Evolutionary conservation across 1,140 invertebrate species (phyloP), one percentile per base, ranked within the genome.

Genomic region (Temnothorax curvispinosus): DNA sequence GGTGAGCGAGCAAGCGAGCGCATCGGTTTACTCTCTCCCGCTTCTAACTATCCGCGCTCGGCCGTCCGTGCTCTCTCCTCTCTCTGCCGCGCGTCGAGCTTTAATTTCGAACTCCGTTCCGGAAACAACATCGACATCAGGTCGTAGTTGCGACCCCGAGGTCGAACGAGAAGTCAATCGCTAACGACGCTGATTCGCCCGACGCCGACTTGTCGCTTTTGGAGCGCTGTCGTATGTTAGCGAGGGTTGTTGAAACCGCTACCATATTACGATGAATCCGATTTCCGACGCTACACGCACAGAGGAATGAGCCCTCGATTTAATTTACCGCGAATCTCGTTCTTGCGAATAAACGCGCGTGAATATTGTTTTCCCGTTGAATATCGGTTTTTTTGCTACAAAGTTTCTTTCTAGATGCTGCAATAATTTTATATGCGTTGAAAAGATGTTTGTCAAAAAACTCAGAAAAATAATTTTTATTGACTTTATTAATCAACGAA

Each of bases 111-210:
- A 7, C 62, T 67, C 27, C 85, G 78, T 82, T 52, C 86, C 69
- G 75, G 44, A 84, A 84, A 87, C 80, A 87, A 85, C 86, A 85
- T 87, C 60, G 86, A 75, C 78, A 72, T 82, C 64, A 65, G 65
- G 64, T 62, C 52, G 85, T 60, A 54, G 74, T 65, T 58, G 81
- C 80, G 50, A 75, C 27, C 54, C 54, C 67, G 65, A 72, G 78
- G 65, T 60, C 56, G 69, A 84, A 84, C 80, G 47, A 50, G 78
- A 72, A 56, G 80, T 56, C 58, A 44, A 56, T 74, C 69, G 80
- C 69, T 75, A 75, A 84, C 80, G 80, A 84, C 64, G 60, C 60
- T 78, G 44, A 71, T 81, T 41, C 77, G 32, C 35, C 13, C 76
- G 44, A 35, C 78, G 50, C 38, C 50, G 54, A 84, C 80, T 84